Conservation (phyloP, 2,797 vertebrate genomes). For the Helicolenus hilgendorfi region DNA sequence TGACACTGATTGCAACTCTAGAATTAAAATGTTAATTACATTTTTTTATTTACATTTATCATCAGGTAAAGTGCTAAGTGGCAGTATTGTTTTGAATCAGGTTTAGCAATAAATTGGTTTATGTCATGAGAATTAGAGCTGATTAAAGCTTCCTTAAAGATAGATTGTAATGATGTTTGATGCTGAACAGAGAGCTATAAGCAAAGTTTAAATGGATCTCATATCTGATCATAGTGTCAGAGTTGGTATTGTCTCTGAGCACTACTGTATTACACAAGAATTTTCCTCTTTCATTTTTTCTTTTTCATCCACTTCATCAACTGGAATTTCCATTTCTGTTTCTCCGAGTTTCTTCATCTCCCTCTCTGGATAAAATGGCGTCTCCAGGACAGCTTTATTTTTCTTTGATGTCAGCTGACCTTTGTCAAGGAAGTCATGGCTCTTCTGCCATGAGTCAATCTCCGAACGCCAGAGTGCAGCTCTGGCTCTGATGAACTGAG, state of each 20-base stretch:
- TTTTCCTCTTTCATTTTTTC: accelerated
- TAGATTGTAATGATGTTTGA: neutral
- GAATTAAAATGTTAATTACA: neutral
- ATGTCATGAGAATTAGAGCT: neutral
- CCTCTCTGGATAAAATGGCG: conserved; percentile 42
- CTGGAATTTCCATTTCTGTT: neutral
- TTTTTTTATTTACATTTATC: neutral
- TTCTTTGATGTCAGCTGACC: conserved; percentile 48
- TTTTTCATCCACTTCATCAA: neutral
- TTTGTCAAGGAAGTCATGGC: conserved; percentile 55
- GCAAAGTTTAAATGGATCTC: neutral
- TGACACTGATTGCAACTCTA: neutral
- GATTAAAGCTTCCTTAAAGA: neutral
- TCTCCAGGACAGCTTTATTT: conserved; percentile 61
- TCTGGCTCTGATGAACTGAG: conserved; percentile 82
- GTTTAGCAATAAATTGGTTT: neutral
- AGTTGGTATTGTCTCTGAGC: neutral
- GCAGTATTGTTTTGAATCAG: neutral
- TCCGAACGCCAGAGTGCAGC: conserved; percentile 79
- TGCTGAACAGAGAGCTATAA: neutral
- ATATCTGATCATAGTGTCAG: neutral
- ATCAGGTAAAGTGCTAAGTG: neutral
- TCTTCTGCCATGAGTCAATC: conserved; percentile 78
- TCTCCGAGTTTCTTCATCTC: neutral
- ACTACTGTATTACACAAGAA: neutral